Evolutionary conservation across 2,888 invertebrate genomes (phyloP), one percentile per base, ranked within the genome.

Genomic region (Polydrusus cervinus): DNA sequence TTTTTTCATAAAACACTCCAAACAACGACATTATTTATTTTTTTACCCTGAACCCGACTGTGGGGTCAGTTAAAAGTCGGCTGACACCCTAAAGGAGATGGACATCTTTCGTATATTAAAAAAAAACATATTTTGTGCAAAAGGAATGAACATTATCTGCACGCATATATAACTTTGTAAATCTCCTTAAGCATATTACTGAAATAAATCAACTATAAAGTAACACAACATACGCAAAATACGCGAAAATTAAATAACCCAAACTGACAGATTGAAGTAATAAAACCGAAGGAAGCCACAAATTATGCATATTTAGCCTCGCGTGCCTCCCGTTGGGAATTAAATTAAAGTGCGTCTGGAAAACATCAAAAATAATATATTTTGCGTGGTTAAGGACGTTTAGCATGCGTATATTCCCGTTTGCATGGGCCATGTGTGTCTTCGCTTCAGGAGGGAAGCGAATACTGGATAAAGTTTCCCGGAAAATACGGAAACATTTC

Each of bases 271-370:
- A 83, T 83, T 82, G 83, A 78, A 74, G 84, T 82, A 84, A 85
- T 85, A 85, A 85, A 85, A 84, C 82, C 81, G 83, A 82, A 82
- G 83, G 83, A 69, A 79, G 78, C 82, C 84, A 83, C 84, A 85
- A 85, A 85, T 86, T 85, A 84, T 84, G 84, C 83, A 84, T 84
- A 84, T 85, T 85, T 84, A 84, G 84, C 79, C 82, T 84, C 83
- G 85, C 85, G 85, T 85, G 85, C 84, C 85, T 83, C 84, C 85
- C 81, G 82, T 81, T 76, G 83, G 78, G 84, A 86, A 86, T 86
- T 86, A 85, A 86, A 86, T 86, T 86, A 86, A 85, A 84, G 84
- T 81, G 85, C 83, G 85, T 86, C 86, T 86, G 86, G 85, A 79
- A 83, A 86, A 82, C 83, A 85, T 87, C 86, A 86, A 85, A 85